Base-by-base conservation (phyloP, 2,113 vertebrate species). In the Octodon degus region DNA sequence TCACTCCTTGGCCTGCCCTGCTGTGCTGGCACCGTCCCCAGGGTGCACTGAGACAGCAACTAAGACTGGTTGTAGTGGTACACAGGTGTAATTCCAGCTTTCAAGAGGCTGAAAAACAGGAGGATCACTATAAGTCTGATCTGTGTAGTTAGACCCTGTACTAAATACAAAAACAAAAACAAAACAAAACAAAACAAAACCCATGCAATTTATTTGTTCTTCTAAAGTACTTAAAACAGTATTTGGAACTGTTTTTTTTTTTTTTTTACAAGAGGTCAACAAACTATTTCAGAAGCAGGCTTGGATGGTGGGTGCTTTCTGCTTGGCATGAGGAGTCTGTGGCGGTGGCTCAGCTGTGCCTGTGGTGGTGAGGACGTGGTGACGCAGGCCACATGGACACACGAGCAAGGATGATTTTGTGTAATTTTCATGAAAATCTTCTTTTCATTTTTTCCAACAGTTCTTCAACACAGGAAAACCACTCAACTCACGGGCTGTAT, bases 291-390 rank as follows among this genome's bases (percentile, higher is more conserved):
- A n/a, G 88, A 22, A 68, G n/a, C 83, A 60, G 50, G n/a, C 63
- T 14, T 55, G 2, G 83, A 37, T 1, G 27, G 50, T 32, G 10
- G 8, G 7, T 3, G 7, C 12, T 81, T 67, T 77, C 53, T 14
- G 14, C 76, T 53, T 2, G 43, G 14, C 25, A 27, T 17, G 50
- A 1, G 6, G 20, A 2, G 27, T 27, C 24, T 3, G 47, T 14
- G 6, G 60, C 11, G 11, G 11, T 0, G 0, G 47, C n/a, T 72
- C 55, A 2, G 0, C 24, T 37, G 53, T 30, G 58, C 20, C 55
- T 4, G 0, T 5, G 20, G 11, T 3, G 0, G 22, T 34, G 7
- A 0, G 9, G 37, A 5, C 27, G 4, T 22, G 55, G 55, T 58
- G 55, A 58, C 16, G 5, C 22, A 24, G 65, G 53, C 1, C 8